A percentile compares a stretch with the other conserved stretches of the same genome.
These are phyloP conservation scores for Eupeodes latifasciatus DNA, from an alignment of 2,888 invertebrate genomes.

Conservation along the genomic window DNA sequence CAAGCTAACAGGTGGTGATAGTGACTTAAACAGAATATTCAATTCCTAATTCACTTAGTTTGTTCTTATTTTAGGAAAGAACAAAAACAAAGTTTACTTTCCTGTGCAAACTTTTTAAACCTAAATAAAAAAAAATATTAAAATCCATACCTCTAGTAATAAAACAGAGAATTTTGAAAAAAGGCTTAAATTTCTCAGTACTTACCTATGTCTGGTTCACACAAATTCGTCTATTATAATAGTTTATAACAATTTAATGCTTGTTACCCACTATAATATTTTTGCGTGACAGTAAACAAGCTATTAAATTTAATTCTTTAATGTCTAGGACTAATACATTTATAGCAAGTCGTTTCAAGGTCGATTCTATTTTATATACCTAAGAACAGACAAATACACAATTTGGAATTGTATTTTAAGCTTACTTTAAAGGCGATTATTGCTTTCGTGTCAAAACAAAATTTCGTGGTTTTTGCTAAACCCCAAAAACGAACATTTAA, in stretches of 20 bases:
- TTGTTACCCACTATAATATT: constrained; percentile 11
- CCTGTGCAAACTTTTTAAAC: neutral
- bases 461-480: no score
- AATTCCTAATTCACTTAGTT: neutral
- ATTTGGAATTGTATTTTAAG: no score
- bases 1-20: neutral
- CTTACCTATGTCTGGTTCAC: neutral
- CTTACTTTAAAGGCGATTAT: no score
- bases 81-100: neutral
- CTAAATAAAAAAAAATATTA: neutral
- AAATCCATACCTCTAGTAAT: neutral
- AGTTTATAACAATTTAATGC: constrained; percentile 52
- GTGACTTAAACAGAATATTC: neutral
- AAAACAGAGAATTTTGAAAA: neutral
- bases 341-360: constrained; percentile 47
- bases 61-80: neutral
- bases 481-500: no score
- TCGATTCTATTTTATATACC: neutral
- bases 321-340: neutral
- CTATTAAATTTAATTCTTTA: constrained; percentile 33
- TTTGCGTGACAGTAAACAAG: constrained; percentile 51
- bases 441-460: no score
- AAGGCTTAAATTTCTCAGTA: neutral
- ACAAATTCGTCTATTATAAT: neutral
- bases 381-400: neutral